Evolutionary conservation across 2,888 invertebrate species (phyloP), one percentile per base, ranked within the genome.

Genomic region (Nematopogon swammerdamellus): DNA sequence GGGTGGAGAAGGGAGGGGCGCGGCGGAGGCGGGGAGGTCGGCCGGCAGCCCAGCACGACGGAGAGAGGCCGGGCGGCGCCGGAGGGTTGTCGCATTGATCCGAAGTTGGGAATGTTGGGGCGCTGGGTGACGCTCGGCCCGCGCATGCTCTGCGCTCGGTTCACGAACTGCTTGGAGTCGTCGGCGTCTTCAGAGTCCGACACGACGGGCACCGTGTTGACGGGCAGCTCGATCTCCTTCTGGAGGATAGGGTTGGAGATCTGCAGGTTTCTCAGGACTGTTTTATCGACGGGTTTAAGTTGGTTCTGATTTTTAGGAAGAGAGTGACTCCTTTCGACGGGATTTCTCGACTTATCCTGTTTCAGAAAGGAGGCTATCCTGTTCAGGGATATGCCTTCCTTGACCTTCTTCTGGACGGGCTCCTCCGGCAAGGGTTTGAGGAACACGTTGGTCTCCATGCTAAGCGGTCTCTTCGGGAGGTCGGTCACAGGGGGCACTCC

Each of bases 211-310:
- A 89, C 80, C 0, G 84, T 80, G 14, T 79, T 80, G 8, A 81
- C 73, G 0, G 85, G 72, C 2, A 86, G 62, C 45, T 85, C 85
- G 10, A 87, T 87, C 47, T 85, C 82, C 50, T 82, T 83, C 61
- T 89, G 88, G 0, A 87, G 84, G 57, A 95, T 92, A 0, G 94
- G 94, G 59, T 87, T 84, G 0, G 94, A 94, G 59, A 95, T 94
- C 64, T 92, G 88, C 48, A 93, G 72, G 50, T 85, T 88, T 47
- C 91, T 82, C 48, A 94, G 62, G 0, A 86, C 80, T 14, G 86
- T 87, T 60, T 89, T 87, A 60, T 92, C 89, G 0, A 86, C 72
- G 1, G 81, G 74, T 56, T 90, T 89, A 0, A 82, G 60, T 53
- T 82, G 83, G 53, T 75, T 81, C 2, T 79, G 77, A 46, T 76